Conservation (phyloP, 2,888 invertebrate species). For the Branchipolynoe longqiensis region DNA sequence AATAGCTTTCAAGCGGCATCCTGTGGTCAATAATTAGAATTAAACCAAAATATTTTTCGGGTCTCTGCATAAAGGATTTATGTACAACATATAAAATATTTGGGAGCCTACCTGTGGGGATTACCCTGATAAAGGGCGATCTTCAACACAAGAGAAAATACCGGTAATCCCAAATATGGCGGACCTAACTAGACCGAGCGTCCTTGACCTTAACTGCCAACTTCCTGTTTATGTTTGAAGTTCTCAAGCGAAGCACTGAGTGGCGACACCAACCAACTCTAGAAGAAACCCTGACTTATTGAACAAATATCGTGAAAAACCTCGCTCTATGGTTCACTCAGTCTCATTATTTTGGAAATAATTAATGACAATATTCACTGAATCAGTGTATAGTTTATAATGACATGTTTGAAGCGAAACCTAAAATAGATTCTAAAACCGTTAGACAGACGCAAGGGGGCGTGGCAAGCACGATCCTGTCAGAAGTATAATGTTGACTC, state of each 20-base stretch:
- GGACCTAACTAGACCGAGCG: neutral
- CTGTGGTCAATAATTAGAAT: neutral
- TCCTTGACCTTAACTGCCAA: constrained; percentile 39
- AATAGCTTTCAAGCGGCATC: neutral
- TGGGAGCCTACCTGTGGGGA: constrained; percentile 8
- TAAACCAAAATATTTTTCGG: neutral
- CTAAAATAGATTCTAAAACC: too few relatives aligned
- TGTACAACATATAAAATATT: constrained; percentile 18
- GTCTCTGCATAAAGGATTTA: neutral
- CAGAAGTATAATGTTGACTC: too few relatives aligned
- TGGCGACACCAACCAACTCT: neutral
- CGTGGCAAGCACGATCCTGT: too few relatives aligned
- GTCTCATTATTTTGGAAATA: too few relatives aligned
- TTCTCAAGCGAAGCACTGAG: neutral
- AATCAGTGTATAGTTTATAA: too few relatives aligned
- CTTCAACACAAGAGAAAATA: neutral
- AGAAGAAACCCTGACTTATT: too few relatives aligned
- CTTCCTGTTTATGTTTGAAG: constrained; percentile 40
- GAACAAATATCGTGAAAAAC: too few relatives aligned
- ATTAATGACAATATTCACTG: too few relatives aligned
- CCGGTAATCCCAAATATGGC: constrained; percentile 45
- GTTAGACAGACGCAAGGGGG: too few relatives aligned
- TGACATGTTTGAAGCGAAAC: too few relatives aligned
- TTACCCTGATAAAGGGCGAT: constrained; percentile 40
- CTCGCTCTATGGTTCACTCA: too few relatives aligned